Percentiles rank a stretch among this genome's conserved stretches.
phyloP scores from a whole-genome alignment of 2,888 invertebrate genomes.

The Acrobasis repandana region DNA sequence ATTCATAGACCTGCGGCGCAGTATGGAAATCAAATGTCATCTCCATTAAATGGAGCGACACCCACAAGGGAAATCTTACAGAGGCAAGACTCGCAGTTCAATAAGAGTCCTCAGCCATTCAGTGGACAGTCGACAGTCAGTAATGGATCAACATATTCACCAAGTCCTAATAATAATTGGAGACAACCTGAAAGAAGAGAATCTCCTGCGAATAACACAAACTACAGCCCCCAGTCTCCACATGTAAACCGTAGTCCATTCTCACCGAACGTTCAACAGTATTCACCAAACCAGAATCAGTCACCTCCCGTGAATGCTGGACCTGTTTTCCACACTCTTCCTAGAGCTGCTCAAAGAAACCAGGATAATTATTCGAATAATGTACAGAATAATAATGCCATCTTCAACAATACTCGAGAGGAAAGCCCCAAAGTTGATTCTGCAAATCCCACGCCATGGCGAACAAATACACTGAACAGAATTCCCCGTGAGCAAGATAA shows the following conservation, averaged over 20 bases:
- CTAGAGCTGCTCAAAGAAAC: conserved; percentile 60
- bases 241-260: conserved; percentile 59
- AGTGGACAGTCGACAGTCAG: conserved; percentile 59
- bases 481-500: conserved; percentile 56
- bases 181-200: conserved; percentile 73
- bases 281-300: conserved; percentile 59
- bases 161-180: conserved; percentile 74
- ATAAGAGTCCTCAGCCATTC: conserved; percentile 77
- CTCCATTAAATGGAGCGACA: conserved; percentile 61
- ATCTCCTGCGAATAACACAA: conserved; percentile 55
- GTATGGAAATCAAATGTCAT: conserved; percentile 68
- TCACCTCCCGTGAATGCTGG: conserved; percentile 48
- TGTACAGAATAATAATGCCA: conserved; percentile 49
- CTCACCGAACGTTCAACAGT: conserved; percentile 55
- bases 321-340: conserved; percentile 65
- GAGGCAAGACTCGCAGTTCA: conserved; percentile 78
- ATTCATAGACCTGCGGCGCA: conserved; percentile 76
- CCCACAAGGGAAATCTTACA: conserved; percentile 69
- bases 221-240: conserved; percentile 57
- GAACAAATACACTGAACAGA: conserved; percentile 67
- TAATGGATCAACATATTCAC: conserved; percentile 65
- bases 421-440: conserved; percentile 48
- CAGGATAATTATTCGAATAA: conserved; percentile 51
- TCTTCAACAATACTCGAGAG: conserved; percentile 56
- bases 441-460: conserved; percentile 64